These are phyloP conservation scores for Cydia splendana DNA, from an alignment of 1,140 invertebrate genomes.

Conservation along the genomic window DNA sequence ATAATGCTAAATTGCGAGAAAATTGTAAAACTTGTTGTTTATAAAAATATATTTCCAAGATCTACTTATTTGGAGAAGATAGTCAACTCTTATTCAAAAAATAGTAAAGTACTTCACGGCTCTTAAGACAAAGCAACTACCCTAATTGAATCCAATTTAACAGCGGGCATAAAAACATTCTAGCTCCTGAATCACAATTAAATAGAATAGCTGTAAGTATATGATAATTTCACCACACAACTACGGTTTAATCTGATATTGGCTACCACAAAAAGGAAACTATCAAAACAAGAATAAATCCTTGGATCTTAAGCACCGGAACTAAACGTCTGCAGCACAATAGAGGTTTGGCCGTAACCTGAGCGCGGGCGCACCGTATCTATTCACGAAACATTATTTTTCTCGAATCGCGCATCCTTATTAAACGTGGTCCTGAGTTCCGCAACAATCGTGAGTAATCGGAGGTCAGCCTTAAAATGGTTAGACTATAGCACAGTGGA, in stretches of 20 bases:
- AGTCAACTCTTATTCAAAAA: too few species aligned
- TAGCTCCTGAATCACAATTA: too few species aligned
- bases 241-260: conserved; percentile 19
- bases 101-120: too few species aligned
- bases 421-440: background rate
- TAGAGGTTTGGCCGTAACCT: conserved; percentile 65
- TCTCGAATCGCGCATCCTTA: background rate
- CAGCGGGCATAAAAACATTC: too few species aligned
- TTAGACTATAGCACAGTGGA: background rate
- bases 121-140: too few species aligned
- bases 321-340: conserved; percentile 63
- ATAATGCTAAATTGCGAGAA: background rate
- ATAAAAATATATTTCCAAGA: background rate
- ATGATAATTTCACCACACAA: background rate
- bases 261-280: background rate
- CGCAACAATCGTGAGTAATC: background rate
- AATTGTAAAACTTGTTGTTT: background rate
- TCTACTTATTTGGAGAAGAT: too few species aligned
- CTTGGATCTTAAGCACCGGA: conserved; percentile 51
- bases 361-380: conserved; percentile 51
- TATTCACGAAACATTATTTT: conserved; percentile 9
- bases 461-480: background rate
- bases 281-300: conserved; percentile 33
- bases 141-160: too few species aligned
- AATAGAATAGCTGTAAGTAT: background rate